Evolutionary conservation across 1,140 invertebrate species (phyloP).

Genomic region (Drosophila varians): DNA sequence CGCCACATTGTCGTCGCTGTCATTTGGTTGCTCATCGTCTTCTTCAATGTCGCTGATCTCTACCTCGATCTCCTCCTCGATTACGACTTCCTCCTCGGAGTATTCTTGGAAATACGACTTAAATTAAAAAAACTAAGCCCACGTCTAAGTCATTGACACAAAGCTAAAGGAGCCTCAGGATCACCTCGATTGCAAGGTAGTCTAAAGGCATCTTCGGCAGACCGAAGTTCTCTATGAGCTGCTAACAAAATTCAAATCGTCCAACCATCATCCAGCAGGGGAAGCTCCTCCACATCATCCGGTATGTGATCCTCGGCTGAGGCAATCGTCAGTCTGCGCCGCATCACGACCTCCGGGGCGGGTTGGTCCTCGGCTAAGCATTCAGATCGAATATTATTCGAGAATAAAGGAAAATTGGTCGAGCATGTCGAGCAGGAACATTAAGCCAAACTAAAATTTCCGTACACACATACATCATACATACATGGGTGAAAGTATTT

Average conservation of each 20-base stretch:
- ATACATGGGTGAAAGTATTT: conserved; percentile 73
- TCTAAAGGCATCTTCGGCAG: conserved; percentile 46
- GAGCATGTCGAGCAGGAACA: conserved; percentile 38
- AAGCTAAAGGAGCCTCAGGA: conserved; percentile 16
- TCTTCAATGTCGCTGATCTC: conserved; percentile 66
- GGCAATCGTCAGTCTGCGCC: conserved; percentile 78
- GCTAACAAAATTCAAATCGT: conserved; percentile 7
- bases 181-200: conserved; percentile 32
- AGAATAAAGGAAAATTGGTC: conserved; percentile 14
- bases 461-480: conserved; percentile 83
- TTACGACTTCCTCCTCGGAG: conserved; percentile 78
- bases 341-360: conserved; percentile 60
- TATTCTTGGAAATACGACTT: conserved; percentile 58
- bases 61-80: conserved; percentile 84
- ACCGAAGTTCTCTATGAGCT: conserved; percentile 43
- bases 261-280: conserved; percentile 77
- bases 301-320: conserved; percentile 69
- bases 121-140: conserved; percentile 4
- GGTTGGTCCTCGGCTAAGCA: conserved; percentile 62
- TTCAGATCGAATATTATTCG: conserved; percentile 45
- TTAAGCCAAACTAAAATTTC: conserved; percentile 69
- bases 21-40: conserved; percentile 40
- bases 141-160: background rate
- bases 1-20: conserved; percentile 77
- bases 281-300: conserved; percentile 68